These are phyloP conservation scores for Melitaea athalia DNA, from an alignment of 2,888 invertebrate species.

Conservation along the genomic window DNA sequence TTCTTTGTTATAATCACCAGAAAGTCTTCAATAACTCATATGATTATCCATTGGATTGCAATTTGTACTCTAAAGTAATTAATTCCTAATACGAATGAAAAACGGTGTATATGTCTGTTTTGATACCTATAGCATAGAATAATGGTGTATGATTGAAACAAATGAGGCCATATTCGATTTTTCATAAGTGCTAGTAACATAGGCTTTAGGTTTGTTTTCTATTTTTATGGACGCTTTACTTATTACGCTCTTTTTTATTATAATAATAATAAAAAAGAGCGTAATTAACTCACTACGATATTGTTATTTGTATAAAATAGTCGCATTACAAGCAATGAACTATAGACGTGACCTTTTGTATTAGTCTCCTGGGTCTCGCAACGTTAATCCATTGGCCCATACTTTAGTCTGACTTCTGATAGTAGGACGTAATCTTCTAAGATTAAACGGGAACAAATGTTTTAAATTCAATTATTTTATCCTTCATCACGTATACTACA, in stretches of 20 bases:
- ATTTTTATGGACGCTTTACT: too few relatives aligned
- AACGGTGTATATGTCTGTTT: too few relatives aligned
- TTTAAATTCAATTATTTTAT: constrained; percentile 8
- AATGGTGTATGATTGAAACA: too few relatives aligned
- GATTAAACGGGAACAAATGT: background rate
- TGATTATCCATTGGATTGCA: background rate
- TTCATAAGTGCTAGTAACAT: too few relatives aligned
- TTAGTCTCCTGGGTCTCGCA: constrained; percentile 5
- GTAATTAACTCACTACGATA: background rate
- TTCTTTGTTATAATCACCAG: constrained; percentile 39
- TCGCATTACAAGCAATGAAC: constrained; percentile 1
- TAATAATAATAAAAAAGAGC: too few relatives aligned
- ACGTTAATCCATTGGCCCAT: constrained; percentile 6
- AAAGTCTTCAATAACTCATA: background rate
- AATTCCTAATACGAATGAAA: too few relatives aligned
- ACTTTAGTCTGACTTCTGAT: constrained; percentile 8
- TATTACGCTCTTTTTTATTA: too few relatives aligned
- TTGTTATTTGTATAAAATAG: background rate
- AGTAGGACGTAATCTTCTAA: constrained; percentile 2
- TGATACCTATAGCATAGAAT: too few relatives aligned
- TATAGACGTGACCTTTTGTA: constrained; percentile 9
- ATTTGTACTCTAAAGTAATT: too few relatives aligned
- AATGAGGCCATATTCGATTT: too few relatives aligned
- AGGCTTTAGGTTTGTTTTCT: too few relatives aligned
- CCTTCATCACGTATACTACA: background rate